Conservation (phyloP, 2,888 invertebrate genomes). For the Sminthurinus aureus region DNA sequence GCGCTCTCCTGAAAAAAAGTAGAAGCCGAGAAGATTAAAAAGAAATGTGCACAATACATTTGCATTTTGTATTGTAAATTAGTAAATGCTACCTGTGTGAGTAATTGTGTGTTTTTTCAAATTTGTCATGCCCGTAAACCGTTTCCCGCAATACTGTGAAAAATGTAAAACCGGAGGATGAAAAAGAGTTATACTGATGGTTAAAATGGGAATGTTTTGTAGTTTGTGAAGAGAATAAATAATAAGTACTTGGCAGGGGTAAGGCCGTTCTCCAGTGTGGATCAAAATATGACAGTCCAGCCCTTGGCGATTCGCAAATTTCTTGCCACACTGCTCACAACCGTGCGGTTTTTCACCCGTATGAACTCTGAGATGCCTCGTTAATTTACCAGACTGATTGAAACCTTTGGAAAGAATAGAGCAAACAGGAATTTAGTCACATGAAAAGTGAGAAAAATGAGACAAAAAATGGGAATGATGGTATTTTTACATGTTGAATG, state of each 20-base stretch:
- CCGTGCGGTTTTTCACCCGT: neutral
- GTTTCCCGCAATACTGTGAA: neutral
- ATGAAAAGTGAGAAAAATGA: neutral
- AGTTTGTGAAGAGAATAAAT: no score
- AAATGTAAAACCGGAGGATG: no score
- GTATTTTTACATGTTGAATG: neutral
- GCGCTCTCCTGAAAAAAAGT: neutral
- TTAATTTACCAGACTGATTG: neutral
- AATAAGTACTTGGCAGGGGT: neutral
- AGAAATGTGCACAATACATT: neutral
- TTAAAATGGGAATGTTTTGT: no score
- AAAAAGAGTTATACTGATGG: no score
- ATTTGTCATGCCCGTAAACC: neutral
- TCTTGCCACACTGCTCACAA: neutral
- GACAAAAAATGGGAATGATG: neutral
- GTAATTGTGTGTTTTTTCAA: constrained; percentile 2
- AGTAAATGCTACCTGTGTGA: neutral
- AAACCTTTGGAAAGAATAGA: neutral
- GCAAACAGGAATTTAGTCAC: neutral
- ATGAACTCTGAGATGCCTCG: neutral
- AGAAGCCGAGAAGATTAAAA: neutral
- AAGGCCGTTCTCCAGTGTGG: neutral
- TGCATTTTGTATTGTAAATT: neutral
- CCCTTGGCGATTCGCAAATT: neutral
- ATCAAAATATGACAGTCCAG: neutral